Conservation (phyloP, 2,888 invertebrate genomes). For the Cheilosia impressa region DNA sequence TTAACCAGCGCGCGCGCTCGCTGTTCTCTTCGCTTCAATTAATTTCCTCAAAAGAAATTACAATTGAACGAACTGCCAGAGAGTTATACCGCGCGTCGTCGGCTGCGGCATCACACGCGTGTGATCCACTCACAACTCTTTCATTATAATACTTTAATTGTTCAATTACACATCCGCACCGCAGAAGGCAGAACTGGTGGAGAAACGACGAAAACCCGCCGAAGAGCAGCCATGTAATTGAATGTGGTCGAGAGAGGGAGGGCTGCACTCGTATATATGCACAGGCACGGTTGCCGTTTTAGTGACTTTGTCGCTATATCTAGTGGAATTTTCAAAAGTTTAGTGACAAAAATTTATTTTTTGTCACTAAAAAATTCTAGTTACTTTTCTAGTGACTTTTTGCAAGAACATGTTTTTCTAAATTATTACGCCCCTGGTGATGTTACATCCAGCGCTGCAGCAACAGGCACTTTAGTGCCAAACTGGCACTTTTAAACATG, state of each 20-base stretch:
- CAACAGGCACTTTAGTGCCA: no score
- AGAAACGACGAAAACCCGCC: slow-evolving; percentile 16
- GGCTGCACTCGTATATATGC: neutral
- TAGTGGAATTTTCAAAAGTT: no score
- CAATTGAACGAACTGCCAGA: slow-evolving; percentile 68
- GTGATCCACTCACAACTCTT: slow-evolving; percentile 73
- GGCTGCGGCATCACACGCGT: slow-evolving; percentile 64
- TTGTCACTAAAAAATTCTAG: no score
- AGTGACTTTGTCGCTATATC: no score
- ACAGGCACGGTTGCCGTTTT: no score
- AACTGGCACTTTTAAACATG: no score
- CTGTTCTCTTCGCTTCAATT: slow-evolving; percentile 68
- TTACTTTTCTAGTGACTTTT: no score
- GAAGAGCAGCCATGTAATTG: slow-evolving; percentile 52
- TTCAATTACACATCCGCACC: slow-evolving; percentile 72
- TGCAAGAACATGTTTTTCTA: no score
- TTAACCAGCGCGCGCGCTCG: slow-evolving; percentile 51
- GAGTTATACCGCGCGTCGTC: slow-evolving; percentile 17
- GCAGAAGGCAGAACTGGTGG: slow-evolving; percentile 15
- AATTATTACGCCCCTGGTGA: no score
- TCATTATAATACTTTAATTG: slow-evolving; percentile 67
- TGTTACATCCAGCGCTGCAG: no score
- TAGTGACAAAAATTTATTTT: no score
- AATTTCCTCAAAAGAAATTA: slow-evolving; percentile 73
- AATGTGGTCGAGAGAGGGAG: slow-evolving; percentile 36